A percentile compares a stretch with the other conserved stretches of the same genome.
These are phyloP conservation scores for Odobenus rosmarus DNA, from an alignment of 2,113 vertebrate species.

Conservation along the genomic window DNA sequence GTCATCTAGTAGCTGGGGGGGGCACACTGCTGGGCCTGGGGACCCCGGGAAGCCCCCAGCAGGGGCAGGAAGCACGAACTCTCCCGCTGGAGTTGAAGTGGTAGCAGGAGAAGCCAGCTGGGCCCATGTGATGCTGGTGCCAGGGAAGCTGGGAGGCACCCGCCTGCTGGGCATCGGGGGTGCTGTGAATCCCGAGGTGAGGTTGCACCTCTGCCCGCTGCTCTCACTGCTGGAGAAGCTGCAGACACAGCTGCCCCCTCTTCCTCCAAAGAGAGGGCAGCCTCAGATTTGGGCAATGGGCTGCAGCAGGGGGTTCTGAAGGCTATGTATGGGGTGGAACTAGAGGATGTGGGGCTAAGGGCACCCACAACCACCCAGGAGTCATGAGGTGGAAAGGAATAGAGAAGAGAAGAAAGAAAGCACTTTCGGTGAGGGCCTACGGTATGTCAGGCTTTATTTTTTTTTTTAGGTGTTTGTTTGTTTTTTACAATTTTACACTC, in stretches of 20 bases:
- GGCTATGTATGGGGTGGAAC: too few relatives aligned
- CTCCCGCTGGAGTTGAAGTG: not conserved
- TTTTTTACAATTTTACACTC: not conserved
- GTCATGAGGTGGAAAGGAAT: not conserved
- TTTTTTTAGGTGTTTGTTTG: not conserved
- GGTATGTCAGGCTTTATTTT: not conserved
- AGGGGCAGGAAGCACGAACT: constrained; percentile 30
- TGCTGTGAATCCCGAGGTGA: not conserved
- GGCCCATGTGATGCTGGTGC: not conserved
- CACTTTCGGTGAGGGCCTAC: not conserved
- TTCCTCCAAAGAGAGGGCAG: not conserved
- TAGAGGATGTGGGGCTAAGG: not conserved
- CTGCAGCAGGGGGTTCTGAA: not conserved
- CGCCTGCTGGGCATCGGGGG: not conserved
- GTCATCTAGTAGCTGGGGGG: not conserved
- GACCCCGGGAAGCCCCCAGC: not conserved
- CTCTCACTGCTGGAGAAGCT: not conserved
- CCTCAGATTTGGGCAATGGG: not conserved
- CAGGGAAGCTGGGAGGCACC: not conserved
- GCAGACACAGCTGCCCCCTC: not conserved
- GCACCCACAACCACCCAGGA: not conserved
- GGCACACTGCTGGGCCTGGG: not conserved
- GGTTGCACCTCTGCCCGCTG: not conserved
- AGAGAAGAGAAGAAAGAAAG: not conserved
- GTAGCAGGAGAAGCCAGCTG: not conserved